A percentile compares a stretch with the other conserved stretches of the same genome.
phyloP scores from a whole-genome alignment of 2,888 invertebrate genomes.

The Aspidiotus destructor region DNA sequence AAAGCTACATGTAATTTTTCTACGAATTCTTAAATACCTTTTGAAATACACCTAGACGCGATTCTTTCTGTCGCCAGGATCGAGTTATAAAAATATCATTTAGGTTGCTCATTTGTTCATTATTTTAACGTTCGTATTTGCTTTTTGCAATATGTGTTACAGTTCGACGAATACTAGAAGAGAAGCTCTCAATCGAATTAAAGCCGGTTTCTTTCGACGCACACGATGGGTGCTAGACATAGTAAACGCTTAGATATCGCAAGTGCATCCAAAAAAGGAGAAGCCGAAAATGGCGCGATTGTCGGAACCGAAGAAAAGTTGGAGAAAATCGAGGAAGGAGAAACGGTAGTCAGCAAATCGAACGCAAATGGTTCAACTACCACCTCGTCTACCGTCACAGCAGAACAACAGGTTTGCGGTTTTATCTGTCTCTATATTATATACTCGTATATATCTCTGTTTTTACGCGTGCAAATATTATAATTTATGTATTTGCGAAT shows the following conservation, averaged over 20 bases:
- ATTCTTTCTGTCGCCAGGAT: too few species aligned
- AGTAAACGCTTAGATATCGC: slow-evolving; percentile 39
- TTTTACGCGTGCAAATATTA: too few species aligned
- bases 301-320: slow-evolving; percentile 33
- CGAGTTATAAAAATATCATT: too few species aligned
- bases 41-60: too few species aligned
- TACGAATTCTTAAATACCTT: too few species aligned
- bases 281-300: slow-evolving; percentile 35
- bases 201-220: slow-evolving; percentile 1
- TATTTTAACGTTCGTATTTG: too few species aligned
- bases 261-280: slow-evolving; percentile 38
- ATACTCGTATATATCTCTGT: too few species aligned
- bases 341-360: slow-evolving; percentile 6
- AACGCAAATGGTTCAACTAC: slow-evolving; percentile 25
- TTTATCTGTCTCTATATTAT: background rate
- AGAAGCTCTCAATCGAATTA: background rate
- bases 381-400: slow-evolving; percentile 26
- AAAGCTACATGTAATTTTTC: too few species aligned
- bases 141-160: too few species aligned
- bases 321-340: slow-evolving; percentile 23
- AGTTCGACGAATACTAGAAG: background rate
- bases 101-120: too few species aligned
- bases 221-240: slow-evolving; percentile 43
- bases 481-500: too few species aligned
- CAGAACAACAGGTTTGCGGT: slow-evolving; percentile 27